Percentiles rank a stretch among this genome's conserved stretches.
Evolutionary conservation across 2,113 vertebrate species (phyloP).

Genomic region (Ciconia boyciana): DNA sequence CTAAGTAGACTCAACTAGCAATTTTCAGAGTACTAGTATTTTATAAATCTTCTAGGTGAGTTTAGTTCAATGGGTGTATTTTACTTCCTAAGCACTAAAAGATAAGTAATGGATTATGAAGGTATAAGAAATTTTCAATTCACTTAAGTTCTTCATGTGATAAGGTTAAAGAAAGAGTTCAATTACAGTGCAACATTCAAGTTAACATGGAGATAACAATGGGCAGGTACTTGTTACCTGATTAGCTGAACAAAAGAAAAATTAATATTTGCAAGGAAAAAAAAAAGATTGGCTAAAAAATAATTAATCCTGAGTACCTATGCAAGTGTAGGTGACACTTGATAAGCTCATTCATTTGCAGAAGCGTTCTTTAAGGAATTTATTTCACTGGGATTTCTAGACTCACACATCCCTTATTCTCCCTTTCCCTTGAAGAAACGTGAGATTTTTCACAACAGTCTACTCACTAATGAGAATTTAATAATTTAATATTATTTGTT

Average conservation of each 20-base stretch:
- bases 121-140: neutral
- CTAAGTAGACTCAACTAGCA: neutral
- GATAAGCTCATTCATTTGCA: neutral
- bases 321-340: neutral
- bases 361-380: neutral
- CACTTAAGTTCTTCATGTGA: neutral
- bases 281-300: neutral
- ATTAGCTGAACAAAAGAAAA: conserved; percentile 23
- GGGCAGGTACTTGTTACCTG: neutral
- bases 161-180: conserved; percentile 28
- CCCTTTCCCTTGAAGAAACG: neutral
- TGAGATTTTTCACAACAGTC: neutral
- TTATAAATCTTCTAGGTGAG: neutral
- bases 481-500: neutral
- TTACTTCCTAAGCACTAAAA: neutral
- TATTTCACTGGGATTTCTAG: conserved; percentile 9
- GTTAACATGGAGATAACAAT: conserved; percentile 1
- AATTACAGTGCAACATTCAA: neutral
- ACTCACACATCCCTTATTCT: neutral
- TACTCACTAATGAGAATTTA: neutral
- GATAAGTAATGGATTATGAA: conserved; percentile 16
- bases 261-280: neutral
- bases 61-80: neutral
- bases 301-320: conserved; percentile 14
- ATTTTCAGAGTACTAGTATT: neutral